Base-by-base conservation (phyloP, 2,888 invertebrate species). In the Ormyrus pomaceus region DNA sequence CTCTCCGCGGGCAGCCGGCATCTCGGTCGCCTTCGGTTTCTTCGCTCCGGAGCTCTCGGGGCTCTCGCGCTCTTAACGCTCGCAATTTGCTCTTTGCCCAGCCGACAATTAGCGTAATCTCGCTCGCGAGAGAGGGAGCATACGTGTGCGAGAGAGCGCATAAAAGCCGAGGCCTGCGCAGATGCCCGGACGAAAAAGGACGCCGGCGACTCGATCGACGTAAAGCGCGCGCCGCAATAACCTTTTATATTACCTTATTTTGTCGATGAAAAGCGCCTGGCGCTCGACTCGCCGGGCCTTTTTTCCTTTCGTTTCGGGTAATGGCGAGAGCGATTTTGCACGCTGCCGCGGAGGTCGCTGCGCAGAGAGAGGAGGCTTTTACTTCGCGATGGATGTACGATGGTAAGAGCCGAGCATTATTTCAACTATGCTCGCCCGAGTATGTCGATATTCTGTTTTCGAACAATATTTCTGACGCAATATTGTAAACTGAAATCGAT, bases 41-140 rank as follows among this genome's bases (percentile, higher is more conserved):
- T 19, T 19, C 19, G 19, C 34, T 34, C 4, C 34, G 34, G 34
- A 34, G 34, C 34, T 34, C 34, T 34, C 34, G 34, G 34, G 34
- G 34, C 34, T 34, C 34, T 34, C 34, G 34, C 34, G 56, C 46
- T 80, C 80, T 84, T 83, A 81, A 83, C 82, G 82, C 80, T 83
- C 66, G 83, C 84, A 85, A 87, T 86, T 85, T 85, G 85, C 84
- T 82, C 75, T 80, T 34, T 56, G 73, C 82, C 34, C 82, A 77
- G 79, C 83, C 84, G 82, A 85, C 87, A 84, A 87, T 87, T 87
- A 86, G 85, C 85, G 80, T 87, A 87, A 86, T 87, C 69, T 77
- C 70, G 34, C 62, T n/a, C 56, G 45, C 13, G 48, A 11, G 13
- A 10, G 51, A 11, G 5, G 10, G n/a, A 13, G 10, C 4, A 6